Conservation (phyloP, 2,113 vertebrate genomes). For the Cyprinus carpio region DNA sequence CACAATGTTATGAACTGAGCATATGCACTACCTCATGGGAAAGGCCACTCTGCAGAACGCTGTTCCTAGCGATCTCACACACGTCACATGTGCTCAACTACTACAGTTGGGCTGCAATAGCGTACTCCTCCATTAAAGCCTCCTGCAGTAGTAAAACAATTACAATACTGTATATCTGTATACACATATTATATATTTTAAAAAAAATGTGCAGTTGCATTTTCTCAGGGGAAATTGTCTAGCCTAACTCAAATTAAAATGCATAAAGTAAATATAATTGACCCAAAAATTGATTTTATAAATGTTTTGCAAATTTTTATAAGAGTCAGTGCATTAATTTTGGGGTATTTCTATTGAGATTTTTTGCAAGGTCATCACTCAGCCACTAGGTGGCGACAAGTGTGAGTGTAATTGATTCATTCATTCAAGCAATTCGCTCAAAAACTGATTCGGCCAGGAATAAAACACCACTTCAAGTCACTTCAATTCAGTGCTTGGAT, state of each 20-base stretch:
- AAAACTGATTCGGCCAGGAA: too few relatives aligned
- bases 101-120: constrained; percentile 97
- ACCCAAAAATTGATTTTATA: background rate
- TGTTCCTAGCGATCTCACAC: constrained; percentile 97
- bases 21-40: constrained; percentile 85
- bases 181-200: background rate
- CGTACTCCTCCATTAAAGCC: constrained; percentile 93
- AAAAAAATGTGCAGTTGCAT: background rate
- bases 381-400: background rate
- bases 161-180: background rate
- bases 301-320: background rate
- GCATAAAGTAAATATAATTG: background rate
- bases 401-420: background rate
- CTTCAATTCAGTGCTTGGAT: too few relatives aligned
- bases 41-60: constrained; percentile 91
- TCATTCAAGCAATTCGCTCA: too few relatives aligned
- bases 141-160: constrained; percentile 69
- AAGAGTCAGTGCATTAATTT: background rate
- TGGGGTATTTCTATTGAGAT: background rate
- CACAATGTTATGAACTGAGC: background rate
- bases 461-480: too few relatives aligned
- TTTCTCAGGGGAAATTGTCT: background rate
- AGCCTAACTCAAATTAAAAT: background rate
- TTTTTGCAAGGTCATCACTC: background rate
- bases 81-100: constrained; percentile 97